Evolutionary conservation across 2,888 invertebrate species (phyloP).

Genomic region (Ectobius pallidus): DNA sequence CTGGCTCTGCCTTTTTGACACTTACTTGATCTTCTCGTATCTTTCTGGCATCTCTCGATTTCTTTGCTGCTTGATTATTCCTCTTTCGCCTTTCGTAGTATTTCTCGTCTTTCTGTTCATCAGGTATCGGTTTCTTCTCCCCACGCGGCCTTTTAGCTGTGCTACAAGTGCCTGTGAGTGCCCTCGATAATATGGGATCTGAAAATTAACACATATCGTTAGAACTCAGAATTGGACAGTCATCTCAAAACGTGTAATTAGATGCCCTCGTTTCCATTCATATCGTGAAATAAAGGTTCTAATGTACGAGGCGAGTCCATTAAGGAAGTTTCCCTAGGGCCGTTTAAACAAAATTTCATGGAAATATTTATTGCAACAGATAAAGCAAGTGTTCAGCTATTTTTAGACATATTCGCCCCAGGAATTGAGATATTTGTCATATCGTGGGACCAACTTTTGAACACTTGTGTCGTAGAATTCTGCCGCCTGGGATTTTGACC

Average conservation of each 20-base stretch:
- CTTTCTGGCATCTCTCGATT: conserved; percentile 86
- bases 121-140: conserved; percentile 85
- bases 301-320: neutral
- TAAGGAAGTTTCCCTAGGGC: too few species aligned
- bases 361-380: too few species aligned
- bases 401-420: too few species aligned
- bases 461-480: too few species aligned
- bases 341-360: too few species aligned
- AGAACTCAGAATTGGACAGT: neutral
- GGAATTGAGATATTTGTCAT: too few species aligned
- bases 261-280: neutral
- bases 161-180: conserved; percentile 15
- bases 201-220: neutral
- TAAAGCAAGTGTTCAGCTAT: too few species aligned
- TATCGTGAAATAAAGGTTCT: neutral
- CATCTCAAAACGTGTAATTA: neutral
- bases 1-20: too few species aligned
- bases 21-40: conserved; percentile 83
- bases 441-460: too few species aligned
- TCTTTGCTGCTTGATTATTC: conserved; percentile 92
- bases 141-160: conserved; percentile 67
- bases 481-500: too few species aligned
- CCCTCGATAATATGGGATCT: conserved; percentile 24
- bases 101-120: conserved; percentile 86
- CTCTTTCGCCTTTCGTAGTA: conserved; percentile 86